Percentiles rank a stretch among this genome's conserved stretches.
phyloP scores from a whole-genome alignment of 2,888 invertebrate genomes.

The Herminia tarsipennalis region DNA sequence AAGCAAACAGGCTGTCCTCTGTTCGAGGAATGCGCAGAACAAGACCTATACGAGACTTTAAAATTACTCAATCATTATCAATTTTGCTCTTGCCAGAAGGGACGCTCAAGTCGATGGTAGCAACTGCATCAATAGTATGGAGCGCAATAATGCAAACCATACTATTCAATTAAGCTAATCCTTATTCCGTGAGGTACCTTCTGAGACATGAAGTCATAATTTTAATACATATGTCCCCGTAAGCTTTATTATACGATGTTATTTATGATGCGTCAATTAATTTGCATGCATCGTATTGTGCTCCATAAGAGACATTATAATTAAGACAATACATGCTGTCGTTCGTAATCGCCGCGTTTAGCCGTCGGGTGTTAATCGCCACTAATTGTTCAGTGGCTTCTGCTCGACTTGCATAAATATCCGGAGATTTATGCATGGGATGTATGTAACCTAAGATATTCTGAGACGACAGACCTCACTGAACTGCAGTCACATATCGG shows the following conservation, averaged over 20 bases:
- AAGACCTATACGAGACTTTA: too few relatives aligned
- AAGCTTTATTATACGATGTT: conserved; percentile 38
- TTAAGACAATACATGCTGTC: conserved; percentile 56
- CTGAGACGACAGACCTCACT: conserved; percentile 11
- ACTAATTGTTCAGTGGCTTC: conserved; percentile 56
- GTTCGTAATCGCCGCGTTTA: conserved; percentile 56
- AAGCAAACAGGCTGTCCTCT: too few relatives aligned
- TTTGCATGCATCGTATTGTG: conserved; percentile 59
- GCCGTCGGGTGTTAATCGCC: conserved; percentile 53
- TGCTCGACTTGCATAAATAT: conserved; percentile 38
- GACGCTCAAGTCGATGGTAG: too few relatives aligned
- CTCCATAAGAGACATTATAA: conserved; percentile 56
- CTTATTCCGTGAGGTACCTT: too few relatives aligned
- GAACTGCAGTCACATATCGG: conserved; percentile 9
- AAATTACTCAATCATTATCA: too few relatives aligned
- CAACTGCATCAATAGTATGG: too few relatives aligned
- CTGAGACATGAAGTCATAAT: conserved; percentile 26
- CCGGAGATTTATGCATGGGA: conserved; percentile 45
- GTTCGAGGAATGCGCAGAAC: too few relatives aligned
- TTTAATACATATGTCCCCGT: conserved; percentile 47
- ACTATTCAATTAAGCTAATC: too few relatives aligned
- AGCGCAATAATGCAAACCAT: too few relatives aligned
- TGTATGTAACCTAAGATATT: conserved; percentile 19
- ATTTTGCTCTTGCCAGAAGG: too few relatives aligned
- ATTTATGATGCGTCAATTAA: conserved; percentile 57